phyloP scores from a whole-genome alignment of 2,797 vertebrate genomes.

The Sebastes miniatus region DNA sequence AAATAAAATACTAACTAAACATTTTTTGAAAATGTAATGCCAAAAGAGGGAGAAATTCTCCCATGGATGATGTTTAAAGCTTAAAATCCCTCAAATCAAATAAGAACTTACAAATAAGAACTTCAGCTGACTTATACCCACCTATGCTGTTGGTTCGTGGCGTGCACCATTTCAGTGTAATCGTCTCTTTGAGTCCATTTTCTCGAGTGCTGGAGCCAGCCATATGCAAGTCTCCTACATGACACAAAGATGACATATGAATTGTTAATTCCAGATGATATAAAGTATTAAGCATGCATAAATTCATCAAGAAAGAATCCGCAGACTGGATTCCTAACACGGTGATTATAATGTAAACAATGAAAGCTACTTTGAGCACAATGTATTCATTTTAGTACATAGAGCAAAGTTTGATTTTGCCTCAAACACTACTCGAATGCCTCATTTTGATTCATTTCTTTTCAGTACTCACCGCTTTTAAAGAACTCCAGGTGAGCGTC shows the following conservation, averaged over 20 bases:
- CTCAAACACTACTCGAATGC: accelerated
- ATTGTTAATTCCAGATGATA: neutral
- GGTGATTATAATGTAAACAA: neutral
- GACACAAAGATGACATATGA: neutral
- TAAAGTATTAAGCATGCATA: neutral
- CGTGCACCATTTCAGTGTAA: constrained; percentile 98
- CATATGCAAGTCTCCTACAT: constrained; percentile 90
- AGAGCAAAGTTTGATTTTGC: neutral
- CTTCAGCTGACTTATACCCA: constrained; percentile 18
- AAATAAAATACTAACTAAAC: neutral
- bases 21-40: neutral
- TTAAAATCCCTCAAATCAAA: neutral
- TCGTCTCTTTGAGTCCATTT: constrained; percentile 92
- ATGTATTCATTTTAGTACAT: neutral
- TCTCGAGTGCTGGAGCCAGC: constrained; percentile 88
- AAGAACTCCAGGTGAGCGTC: constrained; percentile 97
- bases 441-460: neutral
- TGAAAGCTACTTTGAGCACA: neutral
- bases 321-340: neutral
- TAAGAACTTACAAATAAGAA: neutral
- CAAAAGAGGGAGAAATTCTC: neutral
- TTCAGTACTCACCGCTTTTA: constrained; percentile 88
- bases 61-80: neutral
- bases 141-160: constrained; percentile 89
- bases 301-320: neutral